phyloP scores from a whole-genome alignment of 2,113 vertebrate species.

The Ochotona princeps region DNA sequence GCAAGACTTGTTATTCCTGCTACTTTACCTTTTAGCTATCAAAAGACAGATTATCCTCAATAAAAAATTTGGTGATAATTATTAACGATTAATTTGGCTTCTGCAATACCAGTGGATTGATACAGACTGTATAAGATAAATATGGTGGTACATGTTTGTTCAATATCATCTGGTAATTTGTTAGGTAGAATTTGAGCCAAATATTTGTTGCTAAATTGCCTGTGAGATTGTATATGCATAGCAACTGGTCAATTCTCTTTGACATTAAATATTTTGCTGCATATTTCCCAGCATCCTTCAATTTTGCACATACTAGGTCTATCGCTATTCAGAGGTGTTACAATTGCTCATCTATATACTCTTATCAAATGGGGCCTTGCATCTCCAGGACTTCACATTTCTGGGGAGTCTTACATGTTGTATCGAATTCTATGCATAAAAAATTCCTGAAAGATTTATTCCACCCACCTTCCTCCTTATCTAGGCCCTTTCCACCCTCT shows the following conservation, averaged over 20 bases:
- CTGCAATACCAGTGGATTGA: background rate
- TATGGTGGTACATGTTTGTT: background rate
- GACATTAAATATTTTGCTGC: background rate
- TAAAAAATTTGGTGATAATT: slow-evolving; percentile 36
- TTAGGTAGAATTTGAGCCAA: background rate
- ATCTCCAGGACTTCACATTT: background rate
- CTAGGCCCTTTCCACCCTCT: too few species aligned
- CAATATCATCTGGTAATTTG: background rate
- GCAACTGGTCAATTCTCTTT: background rate
- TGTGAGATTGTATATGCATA: background rate
- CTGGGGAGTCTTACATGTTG: background rate
- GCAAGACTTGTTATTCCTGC: slow-evolving; percentile 5
- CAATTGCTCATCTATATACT: background rate
- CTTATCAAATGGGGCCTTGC: background rate
- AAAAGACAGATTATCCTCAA: slow-evolving; percentile 9
- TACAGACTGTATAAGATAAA: background rate
- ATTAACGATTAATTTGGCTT: background rate
- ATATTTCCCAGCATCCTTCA: background rate
- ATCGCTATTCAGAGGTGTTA: background rate
- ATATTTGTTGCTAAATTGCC: background rate
- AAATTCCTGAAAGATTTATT: too few species aligned
- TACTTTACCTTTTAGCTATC: background rate
- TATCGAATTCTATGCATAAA: background rate
- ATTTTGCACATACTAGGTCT: background rate
- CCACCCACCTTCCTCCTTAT: too few species aligned